Base-by-base conservation (phyloP, 2,113 vertebrate genomes). In the Datnioides undecimradiatus region DNA sequence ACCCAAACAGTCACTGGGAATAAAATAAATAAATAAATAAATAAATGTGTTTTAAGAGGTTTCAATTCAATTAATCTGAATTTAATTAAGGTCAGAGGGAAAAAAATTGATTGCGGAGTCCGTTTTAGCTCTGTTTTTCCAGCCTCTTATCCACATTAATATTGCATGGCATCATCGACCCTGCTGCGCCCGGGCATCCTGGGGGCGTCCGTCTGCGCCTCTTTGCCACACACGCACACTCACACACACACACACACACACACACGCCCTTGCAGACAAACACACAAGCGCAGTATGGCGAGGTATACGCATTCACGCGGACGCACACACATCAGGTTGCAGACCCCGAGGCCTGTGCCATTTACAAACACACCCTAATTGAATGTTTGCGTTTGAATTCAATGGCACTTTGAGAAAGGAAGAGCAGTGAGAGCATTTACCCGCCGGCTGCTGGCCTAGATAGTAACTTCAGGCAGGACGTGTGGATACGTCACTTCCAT, bases 381-480 rank as follows among this genome's bases (percentile, higher is more conserved):
- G 81, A 85, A 77, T 51, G 86, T 85, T 87, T 89, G 84, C 38
- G 74, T 72, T 87, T 60, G 70, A 77, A 73, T 31, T 84, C 67
- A 91, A 82, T 65, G 86, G 73, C 78, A 88, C 77, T 65, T 79
- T 82, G 48, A 77, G 80, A 80, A 76, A 77, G 70, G 78, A 89
- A 89, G 72, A 90, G 87, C 88, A 89, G 83, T 78, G 74, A 83
- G 87, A 87, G 70, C 76, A 94, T 93, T 95, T 94, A 94, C 94
- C 94, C 89, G 80, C 72, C 90, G 87, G 89, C 79, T 31, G 89
- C 43, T 69, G 91, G 87, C 86, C 88, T 95, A 95, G 92, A 95
- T 93, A 87, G 93, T 94, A 90, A 94, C 93, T 91, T 95, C 93
- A 43, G 94, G 93, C 93, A 95, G 91, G 93, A 95, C 92, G 90